phyloP scores from a whole-genome alignment of 2,113 vertebrate species.

The Sprattus sprattus region DNA sequence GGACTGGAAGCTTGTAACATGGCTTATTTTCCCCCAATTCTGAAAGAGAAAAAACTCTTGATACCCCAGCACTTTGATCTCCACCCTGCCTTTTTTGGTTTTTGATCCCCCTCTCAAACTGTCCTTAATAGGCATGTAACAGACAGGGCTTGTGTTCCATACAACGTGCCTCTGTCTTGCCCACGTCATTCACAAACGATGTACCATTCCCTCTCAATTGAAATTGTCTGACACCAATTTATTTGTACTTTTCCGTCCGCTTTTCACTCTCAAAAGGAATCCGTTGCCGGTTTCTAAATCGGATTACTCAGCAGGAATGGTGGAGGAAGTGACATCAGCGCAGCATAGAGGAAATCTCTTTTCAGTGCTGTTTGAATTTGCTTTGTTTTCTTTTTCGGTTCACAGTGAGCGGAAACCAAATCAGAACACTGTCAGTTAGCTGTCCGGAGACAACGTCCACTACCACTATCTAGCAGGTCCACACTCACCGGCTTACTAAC shows the following conservation, averaged over 20 bases:
- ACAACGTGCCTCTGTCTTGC: slow-evolving; percentile 15
- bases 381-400: not conserved
- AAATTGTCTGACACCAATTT: slow-evolving; percentile 29
- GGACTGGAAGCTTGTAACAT: slow-evolving; percentile 27
- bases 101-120: slow-evolving; percentile 40
- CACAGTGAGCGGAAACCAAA: not conserved
- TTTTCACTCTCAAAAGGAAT: not conserved
- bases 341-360: not conserved
- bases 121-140: slow-evolving; percentile 29
- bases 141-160: slow-evolving; percentile 24
- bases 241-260: not conserved
- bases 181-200: slow-evolving; percentile 21
- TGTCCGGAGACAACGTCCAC: not conserved
- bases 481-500: not conserved
- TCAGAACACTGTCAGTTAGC: not conserved
- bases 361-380: not conserved
- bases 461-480: not conserved
- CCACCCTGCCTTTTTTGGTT: slow-evolving; percentile 15
- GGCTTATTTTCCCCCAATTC: slow-evolving; percentile 26
- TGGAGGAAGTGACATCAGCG: not conserved
- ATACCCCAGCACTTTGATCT: slow-evolving; percentile 42
- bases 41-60: not conserved
- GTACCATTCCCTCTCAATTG: slow-evolving; percentile 32
- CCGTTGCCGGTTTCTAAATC: not conserved
- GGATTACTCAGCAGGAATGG: not conserved